Conservation (phyloP, 2,888 invertebrate species). For the Nomada fucata region DNA sequence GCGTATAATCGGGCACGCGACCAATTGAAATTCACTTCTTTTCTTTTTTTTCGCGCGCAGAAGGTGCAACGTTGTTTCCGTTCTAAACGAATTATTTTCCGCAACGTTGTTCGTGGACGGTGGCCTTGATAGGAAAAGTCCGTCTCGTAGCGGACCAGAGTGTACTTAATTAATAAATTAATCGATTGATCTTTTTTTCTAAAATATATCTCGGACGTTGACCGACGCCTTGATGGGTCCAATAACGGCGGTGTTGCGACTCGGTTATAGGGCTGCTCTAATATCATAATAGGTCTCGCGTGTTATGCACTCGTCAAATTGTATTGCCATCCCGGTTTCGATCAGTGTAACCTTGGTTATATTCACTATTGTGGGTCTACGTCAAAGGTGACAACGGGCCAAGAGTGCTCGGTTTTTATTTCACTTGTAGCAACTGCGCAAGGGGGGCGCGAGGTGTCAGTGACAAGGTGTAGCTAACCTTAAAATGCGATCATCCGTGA, state of each 20-base stretch:
- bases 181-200: conserved; percentile 37
- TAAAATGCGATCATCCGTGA: conserved; percentile 81
- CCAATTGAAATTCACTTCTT: conserved; percentile 46
- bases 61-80: conserved; percentile 49
- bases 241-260: conserved; percentile 58
- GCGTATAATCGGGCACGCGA: not conserved
- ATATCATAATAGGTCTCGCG: conserved; percentile 64
- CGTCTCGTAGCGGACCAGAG: conserved; percentile 51
- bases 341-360: conserved; percentile 72
- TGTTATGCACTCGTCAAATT: conserved; percentile 66
- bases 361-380: conserved; percentile 57
- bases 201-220: conserved; percentile 44
- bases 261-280: conserved; percentile 58
- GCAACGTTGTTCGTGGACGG: conserved; percentile 60
- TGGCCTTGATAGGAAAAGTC: conserved; percentile 70
- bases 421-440: conserved; percentile 61
- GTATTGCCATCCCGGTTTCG: conserved; percentile 56
- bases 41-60: conserved; percentile 17
- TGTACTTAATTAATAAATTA: conserved; percentile 71
- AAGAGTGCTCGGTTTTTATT: conserved; percentile 48
- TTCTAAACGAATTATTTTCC: conserved; percentile 55
- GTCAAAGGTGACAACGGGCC: conserved; percentile 64
- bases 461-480: conserved; percentile 77
- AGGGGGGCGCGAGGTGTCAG: conserved; percentile 71
- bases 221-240: conserved; percentile 68